A percentile compares a stretch with the other conserved stretches of the same genome.
These are phyloP conservation scores for Trisateles emortualis DNA, from an alignment of 2,888 invertebrate species.

Conservation along the genomic window DNA sequence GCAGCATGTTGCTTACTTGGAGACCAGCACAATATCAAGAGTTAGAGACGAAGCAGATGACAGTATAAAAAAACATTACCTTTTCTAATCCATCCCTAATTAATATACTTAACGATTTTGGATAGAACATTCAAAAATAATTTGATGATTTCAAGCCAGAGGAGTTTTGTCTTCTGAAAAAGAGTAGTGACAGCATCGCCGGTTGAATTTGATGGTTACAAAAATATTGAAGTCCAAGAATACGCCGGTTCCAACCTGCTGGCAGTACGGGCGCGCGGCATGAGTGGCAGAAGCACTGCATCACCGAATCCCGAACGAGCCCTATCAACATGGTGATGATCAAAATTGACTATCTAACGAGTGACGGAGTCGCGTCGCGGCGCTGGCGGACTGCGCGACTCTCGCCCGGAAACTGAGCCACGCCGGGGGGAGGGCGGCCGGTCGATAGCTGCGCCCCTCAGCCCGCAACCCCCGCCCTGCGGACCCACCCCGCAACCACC, in stretches of 20 bases:
- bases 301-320: conserved; percentile 95
- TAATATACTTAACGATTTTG: conserved; percentile 8
- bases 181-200: conserved; percentile 65
- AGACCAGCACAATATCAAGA: not conserved
- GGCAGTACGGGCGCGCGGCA: conserved; percentile 94
- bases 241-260: conserved; percentile 88
- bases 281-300: conserved; percentile 97
- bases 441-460: conserved; percentile 87
- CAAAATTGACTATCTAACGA: conserved; percentile 82
- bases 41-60: conserved; percentile 19
- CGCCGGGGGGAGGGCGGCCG: conserved; percentile 86
- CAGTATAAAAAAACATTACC: conserved; percentile 42
- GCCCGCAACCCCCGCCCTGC: conserved; percentile 78
- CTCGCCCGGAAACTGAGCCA: conserved; percentile 87
- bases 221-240: conserved; percentile 37
- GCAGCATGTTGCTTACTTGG: not conserved
- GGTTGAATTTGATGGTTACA: conserved; percentile 42
- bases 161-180: conserved; percentile 66
- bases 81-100: conserved; percentile 19
- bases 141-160: conserved; percentile 30
- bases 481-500: conserved; percentile 75
- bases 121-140: conserved; percentile 7
- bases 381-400: conserved; percentile 88
- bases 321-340: conserved; percentile 93
- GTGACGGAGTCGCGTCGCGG: conserved; percentile 81